Base-by-base conservation (phyloP, 1,140 invertebrate species). In the Pseudachorutes palmiensis region DNA sequence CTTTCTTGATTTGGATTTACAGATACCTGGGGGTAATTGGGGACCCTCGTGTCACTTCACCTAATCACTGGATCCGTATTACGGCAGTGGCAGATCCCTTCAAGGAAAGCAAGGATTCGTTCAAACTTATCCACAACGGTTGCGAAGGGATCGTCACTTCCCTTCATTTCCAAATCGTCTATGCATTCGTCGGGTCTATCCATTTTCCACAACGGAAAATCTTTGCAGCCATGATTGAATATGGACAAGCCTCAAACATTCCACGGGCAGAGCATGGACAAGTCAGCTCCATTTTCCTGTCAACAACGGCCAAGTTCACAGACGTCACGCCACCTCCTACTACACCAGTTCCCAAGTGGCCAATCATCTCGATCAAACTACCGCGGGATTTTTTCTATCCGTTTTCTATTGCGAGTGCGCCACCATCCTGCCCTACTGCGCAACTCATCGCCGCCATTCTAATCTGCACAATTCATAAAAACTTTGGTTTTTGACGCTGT, bases 341-440 rank as follows among this genome's bases (percentile, higher is more conserved):
- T 24, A 80, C 79, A 49, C 78, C 80, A 59, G 83, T 83, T 72
- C 83, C 82, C 26, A 80, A 82, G 65, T 81, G 82, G 28, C 84
- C 86, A 36, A 81, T 83, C 57, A 79, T 86, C 64, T 81, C 85
- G 66, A 79, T 86, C 41, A 82, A 81, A 74, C 77, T 88, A 14
- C 86, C 86, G 1, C 79, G 82, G 62, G 86, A 88, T 75, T 88
- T 88, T 75, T 88, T 87, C 75, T 87, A 88, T 76, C 87, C 87
- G 31, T 87, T 88, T 75, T 65, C 75, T 12, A 55, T 55, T 26
- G 51, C 51, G 5, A 41, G 5, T 41, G 36, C 5, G 19, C 5
- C 5, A 41, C 5, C 5, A 41, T 41, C 36, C 19, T 41, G 5
- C 36, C 36, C 36, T 5, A 19, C 19, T 5, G 36, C 36, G 5